These are phyloP conservation scores for Pammene aurita DNA, from an alignment of 2,888 invertebrate genomes.

Conservation along the genomic window DNA sequence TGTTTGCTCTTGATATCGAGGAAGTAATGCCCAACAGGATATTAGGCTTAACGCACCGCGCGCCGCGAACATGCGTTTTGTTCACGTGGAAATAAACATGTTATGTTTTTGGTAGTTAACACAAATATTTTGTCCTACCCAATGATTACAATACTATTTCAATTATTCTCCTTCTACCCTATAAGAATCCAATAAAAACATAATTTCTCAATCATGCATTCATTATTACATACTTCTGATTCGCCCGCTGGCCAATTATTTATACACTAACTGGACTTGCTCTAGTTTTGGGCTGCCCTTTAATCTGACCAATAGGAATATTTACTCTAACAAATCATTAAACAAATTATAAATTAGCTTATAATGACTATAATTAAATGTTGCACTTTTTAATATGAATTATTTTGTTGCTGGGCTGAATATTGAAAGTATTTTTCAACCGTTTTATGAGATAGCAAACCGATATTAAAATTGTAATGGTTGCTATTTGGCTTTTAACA, in stretches of 20 bases:
- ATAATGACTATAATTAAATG: too few species aligned
- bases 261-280: not conserved
- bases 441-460: not conserved
- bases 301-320: not conserved
- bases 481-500: not conserved
- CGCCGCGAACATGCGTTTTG: conserved; percentile 47
- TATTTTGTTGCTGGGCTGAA: not conserved
- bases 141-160: not conserved
- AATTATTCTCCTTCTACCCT: not conserved
- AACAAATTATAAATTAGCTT: not conserved
- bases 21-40: conserved; percentile 65
- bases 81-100: conserved; percentile 12
- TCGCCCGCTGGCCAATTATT: not conserved
- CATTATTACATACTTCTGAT: not conserved
- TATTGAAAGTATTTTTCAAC: not conserved
- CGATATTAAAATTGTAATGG: not conserved
- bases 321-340: not conserved
- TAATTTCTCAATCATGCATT: not conserved
- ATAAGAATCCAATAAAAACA: conserved; percentile 18
- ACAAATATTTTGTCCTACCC: not conserved
- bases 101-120: not conserved
- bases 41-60: conserved; percentile 52
- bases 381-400: not conserved
- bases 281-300: not conserved
- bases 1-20: conserved; percentile 76